Conservation (phyloP, 2,888 invertebrate species). For the Drosophila fungiperda region DNA sequence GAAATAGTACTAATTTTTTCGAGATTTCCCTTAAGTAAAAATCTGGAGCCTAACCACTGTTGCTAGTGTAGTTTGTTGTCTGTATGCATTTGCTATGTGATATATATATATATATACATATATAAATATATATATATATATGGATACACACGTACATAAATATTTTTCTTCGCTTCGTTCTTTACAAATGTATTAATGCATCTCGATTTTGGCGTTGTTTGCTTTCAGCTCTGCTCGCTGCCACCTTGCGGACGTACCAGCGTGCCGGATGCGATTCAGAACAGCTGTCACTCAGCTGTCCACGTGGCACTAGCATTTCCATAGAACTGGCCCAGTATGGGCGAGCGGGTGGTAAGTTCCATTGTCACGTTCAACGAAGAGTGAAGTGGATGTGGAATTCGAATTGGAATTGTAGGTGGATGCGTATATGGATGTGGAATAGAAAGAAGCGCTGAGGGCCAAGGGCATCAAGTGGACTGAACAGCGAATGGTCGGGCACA, state of each 20-base stretch:
- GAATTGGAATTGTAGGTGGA: conserved; percentile 5
- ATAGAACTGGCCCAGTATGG: conserved; percentile 97
- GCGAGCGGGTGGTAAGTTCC: conserved; percentile 85
- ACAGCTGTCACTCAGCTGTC: conserved; percentile 94
- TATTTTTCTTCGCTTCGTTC: conserved; percentile 24
- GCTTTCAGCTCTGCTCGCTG: conserved; percentile 92
- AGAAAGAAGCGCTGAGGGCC: background rate
- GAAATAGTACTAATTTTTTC: background rate
- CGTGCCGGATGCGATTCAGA: conserved; percentile 97
- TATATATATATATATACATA: conserved; percentile 21
- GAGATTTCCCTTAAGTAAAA: background rate
- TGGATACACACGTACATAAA: background rate
- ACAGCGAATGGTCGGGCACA: conserved; percentile 39
- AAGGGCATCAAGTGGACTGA: conserved; percentile 30
- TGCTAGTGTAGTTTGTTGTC: conserved; percentile 10
- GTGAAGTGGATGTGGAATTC: conserved; percentile 3
- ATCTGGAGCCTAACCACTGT: conserved; percentile 6
- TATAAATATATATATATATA: background rate
- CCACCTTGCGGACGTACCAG: conserved; percentile 95
- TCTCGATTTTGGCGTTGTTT: conserved; percentile 47
- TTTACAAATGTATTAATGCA: conserved; percentile 51
- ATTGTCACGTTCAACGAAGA: conserved; percentile 47
- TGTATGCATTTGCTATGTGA: conserved; percentile 37
- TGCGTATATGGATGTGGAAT: conserved; percentile 1
- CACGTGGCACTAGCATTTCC: conserved; percentile 95